Evolutionary conservation across 35 echinoderm and acorn worm species (phyloP).

Genomic region (Diadema setosum): DNA sequence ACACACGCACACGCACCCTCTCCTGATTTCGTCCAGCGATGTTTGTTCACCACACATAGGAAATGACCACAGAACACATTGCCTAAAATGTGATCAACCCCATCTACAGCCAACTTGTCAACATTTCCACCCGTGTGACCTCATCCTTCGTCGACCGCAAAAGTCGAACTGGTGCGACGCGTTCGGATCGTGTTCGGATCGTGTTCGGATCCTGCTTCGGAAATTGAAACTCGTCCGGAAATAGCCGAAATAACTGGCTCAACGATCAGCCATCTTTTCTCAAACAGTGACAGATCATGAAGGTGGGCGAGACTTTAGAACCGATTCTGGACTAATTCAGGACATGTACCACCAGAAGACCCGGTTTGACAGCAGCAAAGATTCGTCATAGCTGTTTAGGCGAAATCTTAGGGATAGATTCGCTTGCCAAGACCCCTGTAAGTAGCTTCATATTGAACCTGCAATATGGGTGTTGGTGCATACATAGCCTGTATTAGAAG

Average conservation of each 20-base stretch:
- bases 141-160: background rate
- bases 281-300: constrained; percentile 18
- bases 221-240: background rate
- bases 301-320: background rate
- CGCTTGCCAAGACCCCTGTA: background rate
- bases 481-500: too few species aligned
- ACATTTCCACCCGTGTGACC: background rate
- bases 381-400: background rate
- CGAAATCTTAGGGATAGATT: background rate
- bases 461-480: constrained; percentile 26
- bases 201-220: background rate
- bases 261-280: constrained; percentile 3
- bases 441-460: constrained; percentile 12
- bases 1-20: background rate
- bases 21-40: background rate
- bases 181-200: background rate
- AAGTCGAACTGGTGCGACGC: background rate
- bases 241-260: background rate
- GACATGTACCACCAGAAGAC: constrained; percentile 42
- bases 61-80: background rate
- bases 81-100: background rate
- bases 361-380: constrained; percentile 1
- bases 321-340: constrained; percentile 25
- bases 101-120: background rate
- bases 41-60: background rate